Percentiles rank a stretch among this genome's conserved stretches.
phyloP scores from a whole-genome alignment of 2,888 invertebrate genomes.

The Scaptomyza caliginosa region DNA sequence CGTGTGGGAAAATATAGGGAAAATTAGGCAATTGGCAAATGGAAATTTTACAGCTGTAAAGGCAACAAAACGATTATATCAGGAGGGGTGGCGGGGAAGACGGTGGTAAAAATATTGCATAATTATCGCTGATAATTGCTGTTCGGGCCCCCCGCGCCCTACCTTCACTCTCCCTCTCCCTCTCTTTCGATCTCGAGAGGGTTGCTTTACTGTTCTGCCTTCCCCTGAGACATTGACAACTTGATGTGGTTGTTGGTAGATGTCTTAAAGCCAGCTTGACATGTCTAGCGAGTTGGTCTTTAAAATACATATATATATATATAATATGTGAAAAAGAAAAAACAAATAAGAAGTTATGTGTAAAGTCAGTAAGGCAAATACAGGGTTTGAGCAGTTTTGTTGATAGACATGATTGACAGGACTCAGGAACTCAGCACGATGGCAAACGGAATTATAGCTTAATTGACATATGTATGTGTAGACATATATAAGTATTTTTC shows the following conservation, averaged over 20 bases:
- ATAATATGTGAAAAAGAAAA: background rate
- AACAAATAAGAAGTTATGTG: conserved; percentile 2
- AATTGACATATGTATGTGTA: conserved; percentile 75
- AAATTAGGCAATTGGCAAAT: conserved; percentile 80
- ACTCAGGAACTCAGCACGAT: conserved; percentile 61
- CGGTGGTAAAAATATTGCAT: conserved; percentile 73
- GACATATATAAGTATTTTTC: background rate
- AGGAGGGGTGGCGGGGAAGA: no score
- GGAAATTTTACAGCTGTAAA: conserved; percentile 30
- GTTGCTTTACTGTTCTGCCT: conserved; percentile 51
- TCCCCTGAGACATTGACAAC: conserved; percentile 64
- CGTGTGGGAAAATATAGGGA: conserved; percentile 57
- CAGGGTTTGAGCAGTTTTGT: conserved; percentile 23
- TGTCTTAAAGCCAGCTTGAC: conserved; percentile 74
- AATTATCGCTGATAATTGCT: conserved; percentile 75
- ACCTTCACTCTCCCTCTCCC: background rate
- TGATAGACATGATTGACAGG: conserved; percentile 77
- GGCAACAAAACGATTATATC: conserved; percentile 18
- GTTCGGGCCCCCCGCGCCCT: conserved; percentile 25
- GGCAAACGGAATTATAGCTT: conserved; percentile 76
- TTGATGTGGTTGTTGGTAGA: conserved; percentile 52
- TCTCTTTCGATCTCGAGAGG: conserved; percentile 39
- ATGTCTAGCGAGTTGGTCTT: conserved; percentile 38
- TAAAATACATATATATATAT: no score
- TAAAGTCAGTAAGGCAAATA: conserved; percentile 73